A percentile compares a stretch with the other conserved stretches of the same genome.
Conservation (phyloP, 2,797 vertebrate species). For the Melanotaenia trifasciata region DNA sequence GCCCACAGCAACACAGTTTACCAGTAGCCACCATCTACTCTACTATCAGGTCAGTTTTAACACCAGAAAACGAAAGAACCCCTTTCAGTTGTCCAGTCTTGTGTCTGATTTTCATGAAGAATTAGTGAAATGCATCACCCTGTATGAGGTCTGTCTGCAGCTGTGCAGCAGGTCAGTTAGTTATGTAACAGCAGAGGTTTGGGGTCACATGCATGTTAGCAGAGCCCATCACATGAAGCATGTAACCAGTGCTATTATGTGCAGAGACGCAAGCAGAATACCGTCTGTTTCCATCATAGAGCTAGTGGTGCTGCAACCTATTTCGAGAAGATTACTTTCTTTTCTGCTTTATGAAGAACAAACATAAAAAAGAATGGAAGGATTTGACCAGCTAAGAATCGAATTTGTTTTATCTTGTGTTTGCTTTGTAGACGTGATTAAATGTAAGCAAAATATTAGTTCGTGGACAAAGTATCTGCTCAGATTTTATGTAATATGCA, state of each 20-base stretch:
- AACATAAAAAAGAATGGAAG: background rate
- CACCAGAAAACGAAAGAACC: background rate
- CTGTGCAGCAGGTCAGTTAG: background rate
- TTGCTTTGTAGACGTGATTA: background rate
- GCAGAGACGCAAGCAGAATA: background rate
- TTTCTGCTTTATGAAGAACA: background rate
- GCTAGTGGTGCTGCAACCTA: background rate
- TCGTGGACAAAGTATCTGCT: slow-evolving; percentile 9
- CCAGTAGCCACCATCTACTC: background rate
- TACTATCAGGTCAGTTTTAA: slow-evolving; percentile 5
- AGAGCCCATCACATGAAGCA: background rate
- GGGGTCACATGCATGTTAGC: background rate
- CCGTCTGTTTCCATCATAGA: too few relatives aligned
- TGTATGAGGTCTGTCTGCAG: background rate
- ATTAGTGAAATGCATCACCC: background rate
- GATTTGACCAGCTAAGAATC: background rate
- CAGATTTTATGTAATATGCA: slow-evolving; percentile 21
- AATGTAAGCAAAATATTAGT: background rate
- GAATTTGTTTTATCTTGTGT: accelerated
- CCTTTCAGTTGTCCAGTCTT: background rate
- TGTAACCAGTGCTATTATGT: background rate
- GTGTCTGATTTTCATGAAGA: slow-evolving; percentile 3
- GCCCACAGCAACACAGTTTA: background rate
- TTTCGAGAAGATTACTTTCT: background rate
- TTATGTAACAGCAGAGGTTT: background rate